A percentile compares a stretch with the other conserved stretches of the same genome.
phyloP scores from a whole-genome alignment of 2,888 invertebrate genomes.

The Ramazzottius varieornatus region DNA sequence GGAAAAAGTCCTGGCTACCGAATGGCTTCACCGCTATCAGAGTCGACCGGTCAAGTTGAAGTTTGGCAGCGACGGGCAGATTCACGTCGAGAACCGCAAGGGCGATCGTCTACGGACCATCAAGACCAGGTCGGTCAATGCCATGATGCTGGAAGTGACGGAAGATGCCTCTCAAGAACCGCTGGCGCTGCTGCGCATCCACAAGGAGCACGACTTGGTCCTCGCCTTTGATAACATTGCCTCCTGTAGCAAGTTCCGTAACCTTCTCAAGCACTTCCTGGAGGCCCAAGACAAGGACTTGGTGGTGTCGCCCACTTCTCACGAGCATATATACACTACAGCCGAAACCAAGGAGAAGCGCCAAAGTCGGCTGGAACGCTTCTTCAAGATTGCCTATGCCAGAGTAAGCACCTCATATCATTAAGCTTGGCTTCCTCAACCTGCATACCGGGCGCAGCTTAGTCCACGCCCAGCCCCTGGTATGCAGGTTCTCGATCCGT shows the following conservation, averaged over 20 bases:
- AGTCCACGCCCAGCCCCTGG: too few species aligned
- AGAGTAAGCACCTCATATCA: slow-evolving; percentile 24
- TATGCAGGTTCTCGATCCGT: too few species aligned
- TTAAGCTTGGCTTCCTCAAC: too few species aligned
- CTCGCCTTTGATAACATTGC: neutral
- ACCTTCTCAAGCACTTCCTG: neutral
- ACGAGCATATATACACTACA: slow-evolving; percentile 6
- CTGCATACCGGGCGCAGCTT: too few species aligned
- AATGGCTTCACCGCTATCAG: neutral
- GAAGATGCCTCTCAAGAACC: slow-evolving; percentile 38
- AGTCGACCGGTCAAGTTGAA: neutral
- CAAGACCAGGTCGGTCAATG: slow-evolving; percentile 44
- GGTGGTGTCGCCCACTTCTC: neutral
- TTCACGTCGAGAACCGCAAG: slow-evolving; percentile 64
- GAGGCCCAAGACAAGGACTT: neutral
- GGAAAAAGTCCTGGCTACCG: neutral
- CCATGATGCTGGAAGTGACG: slow-evolving; percentile 63
- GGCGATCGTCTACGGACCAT: slow-evolving; percentile 65
- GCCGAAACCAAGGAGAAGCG: slow-evolving; percentile 75
- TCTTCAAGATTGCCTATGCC: slow-evolving; percentile 83
- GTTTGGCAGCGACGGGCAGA: slow-evolving; percentile 40
- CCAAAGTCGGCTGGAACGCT: slow-evolving; percentile 69
- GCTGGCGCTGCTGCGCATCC: slow-evolving; percentile 45
- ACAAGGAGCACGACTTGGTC: slow-evolving; percentile 64
- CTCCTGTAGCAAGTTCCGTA: neutral